Conservation (phyloP, 2,888 invertebrate genomes). For the Agonopterix alstromeriana region DNA sequence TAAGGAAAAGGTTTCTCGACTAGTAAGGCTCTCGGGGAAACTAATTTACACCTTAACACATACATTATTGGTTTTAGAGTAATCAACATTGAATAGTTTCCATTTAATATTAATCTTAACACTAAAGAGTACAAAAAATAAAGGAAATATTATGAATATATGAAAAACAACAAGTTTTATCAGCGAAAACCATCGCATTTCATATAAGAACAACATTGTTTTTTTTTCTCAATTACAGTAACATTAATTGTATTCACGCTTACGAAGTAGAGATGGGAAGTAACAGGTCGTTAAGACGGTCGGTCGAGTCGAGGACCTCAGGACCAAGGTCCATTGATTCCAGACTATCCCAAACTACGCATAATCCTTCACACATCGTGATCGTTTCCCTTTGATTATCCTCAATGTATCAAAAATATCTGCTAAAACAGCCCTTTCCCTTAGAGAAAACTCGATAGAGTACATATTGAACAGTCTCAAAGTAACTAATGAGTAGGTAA, state of each 20-base stretch:
- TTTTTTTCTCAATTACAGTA: constrained; percentile 64
- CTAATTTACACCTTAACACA: constrained; percentile 70
- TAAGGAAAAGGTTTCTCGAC: constrained; percentile 70
- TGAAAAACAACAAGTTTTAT: constrained; percentile 72
- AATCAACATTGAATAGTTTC: constrained; percentile 76
- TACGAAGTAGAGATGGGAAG: constrained; percentile 51
- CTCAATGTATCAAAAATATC: constrained; percentile 77
- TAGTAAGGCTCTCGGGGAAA: constrained; percentile 74
- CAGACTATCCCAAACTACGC: constrained; percentile 1
- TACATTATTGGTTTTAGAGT: constrained; percentile 70
- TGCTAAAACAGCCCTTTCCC: constrained; percentile 74
- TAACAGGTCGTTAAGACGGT: constrained; percentile 27
- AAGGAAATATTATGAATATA: constrained; percentile 76
- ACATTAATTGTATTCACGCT: constrained; percentile 63
- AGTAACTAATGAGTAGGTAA: constrained; percentile 75
- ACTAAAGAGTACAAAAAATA: constrained; percentile 78
- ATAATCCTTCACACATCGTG: constrained; percentile 29
- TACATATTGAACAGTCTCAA: constrained; percentile 74
- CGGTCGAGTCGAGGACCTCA: constrained; percentile 5
- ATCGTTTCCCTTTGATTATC: constrained; percentile 71
- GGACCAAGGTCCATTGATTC: not conserved
- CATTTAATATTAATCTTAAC: constrained; percentile 71
- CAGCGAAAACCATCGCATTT: constrained; percentile 68
- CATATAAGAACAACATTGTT: constrained; percentile 75
- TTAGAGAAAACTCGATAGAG: constrained; percentile 71